phyloP scores from a whole-genome alignment of 2,797 vertebrate genomes.

The Lacerta agilis region DNA sequence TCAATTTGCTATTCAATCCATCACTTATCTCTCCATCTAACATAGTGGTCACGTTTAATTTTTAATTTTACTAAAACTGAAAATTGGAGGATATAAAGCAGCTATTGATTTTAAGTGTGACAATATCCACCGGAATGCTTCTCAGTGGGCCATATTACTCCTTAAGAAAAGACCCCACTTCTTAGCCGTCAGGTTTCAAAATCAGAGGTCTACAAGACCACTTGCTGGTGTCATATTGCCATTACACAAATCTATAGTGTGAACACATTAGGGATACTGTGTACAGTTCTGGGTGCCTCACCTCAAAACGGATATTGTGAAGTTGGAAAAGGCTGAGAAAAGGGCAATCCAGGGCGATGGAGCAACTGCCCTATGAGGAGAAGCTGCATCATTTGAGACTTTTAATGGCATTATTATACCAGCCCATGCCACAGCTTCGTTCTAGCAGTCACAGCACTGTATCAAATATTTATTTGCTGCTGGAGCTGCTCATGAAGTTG shows the following conservation, averaged over 20 bases:
- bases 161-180: background rate
- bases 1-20: conserved; percentile 59
- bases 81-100: conserved; percentile 38
- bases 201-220: background rate
- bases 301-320: no score
- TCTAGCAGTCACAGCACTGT: background rate
- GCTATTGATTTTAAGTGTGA: conserved; percentile 28
- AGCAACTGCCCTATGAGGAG: no score
- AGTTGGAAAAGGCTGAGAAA: no score
- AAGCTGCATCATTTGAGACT: no score
- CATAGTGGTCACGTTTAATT: background rate
- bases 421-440: background rate
- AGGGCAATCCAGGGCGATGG: no score
- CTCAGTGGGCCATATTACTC: background rate
- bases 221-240: background rate
- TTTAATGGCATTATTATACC: no score
- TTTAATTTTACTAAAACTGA: background rate
- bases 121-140: background rate
- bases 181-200: background rate
- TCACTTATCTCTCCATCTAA: conserved; percentile 37
- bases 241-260: no score
- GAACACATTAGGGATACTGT: no score
- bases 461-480: background rate
- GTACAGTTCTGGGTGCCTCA: no score
- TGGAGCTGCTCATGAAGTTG: background rate